A percentile compares a stretch with the other conserved stretches of the same genome.
These are phyloP conservation scores for Epiperipatus broadwayi DNA, from an alignment of 2,888 invertebrate genomes.

Conservation along the genomic window DNA sequence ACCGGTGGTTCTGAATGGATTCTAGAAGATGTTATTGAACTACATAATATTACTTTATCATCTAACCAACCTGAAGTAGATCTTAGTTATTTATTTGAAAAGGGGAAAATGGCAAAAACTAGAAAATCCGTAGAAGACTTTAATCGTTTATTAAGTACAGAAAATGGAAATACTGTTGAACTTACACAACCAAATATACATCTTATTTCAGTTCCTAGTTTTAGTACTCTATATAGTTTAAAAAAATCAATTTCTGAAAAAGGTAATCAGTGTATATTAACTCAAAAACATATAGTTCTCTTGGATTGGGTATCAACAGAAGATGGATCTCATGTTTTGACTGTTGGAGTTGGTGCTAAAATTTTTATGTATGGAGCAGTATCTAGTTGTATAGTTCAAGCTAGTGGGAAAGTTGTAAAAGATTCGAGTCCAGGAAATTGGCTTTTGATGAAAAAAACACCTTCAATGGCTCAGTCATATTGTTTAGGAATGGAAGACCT, in stretches of 20 bases:
- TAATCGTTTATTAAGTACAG: no score
- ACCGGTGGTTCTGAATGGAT: constrained; percentile 78
- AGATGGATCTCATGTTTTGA: constrained; percentile 91
- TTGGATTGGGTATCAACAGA: constrained; percentile 98
- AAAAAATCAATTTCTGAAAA: constrained; percentile 73
- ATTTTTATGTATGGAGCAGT: constrained; percentile 61
- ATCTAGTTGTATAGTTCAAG: constrained; percentile 80
- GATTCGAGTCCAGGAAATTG: constrained; percentile 41
- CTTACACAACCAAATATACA: no score
- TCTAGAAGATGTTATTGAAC: constrained; percentile 78
- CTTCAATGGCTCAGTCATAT: constrained; percentile 71
- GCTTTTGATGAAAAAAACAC: constrained; percentile 69
- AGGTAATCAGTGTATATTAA: constrained; percentile 71
- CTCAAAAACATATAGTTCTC: constrained; percentile 80
- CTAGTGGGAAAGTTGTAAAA: constrained; percentile 71
- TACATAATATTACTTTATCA: constrained; percentile 68
- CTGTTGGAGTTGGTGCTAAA: constrained; percentile 83
- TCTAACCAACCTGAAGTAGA: constrained; percentile 33
- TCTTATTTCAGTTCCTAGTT: constrained; percentile 67
- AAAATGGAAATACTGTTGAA: no score
- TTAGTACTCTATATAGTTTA: constrained; percentile 67
- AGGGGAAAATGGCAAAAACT: constrained; percentile 15
- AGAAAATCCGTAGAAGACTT: no score
- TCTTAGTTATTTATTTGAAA: constrained; percentile 38
- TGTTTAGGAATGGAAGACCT: constrained; percentile 67